Conservation (phyloP, 2,797 vertebrate genomes). For the Liparis tanakae region DNA sequence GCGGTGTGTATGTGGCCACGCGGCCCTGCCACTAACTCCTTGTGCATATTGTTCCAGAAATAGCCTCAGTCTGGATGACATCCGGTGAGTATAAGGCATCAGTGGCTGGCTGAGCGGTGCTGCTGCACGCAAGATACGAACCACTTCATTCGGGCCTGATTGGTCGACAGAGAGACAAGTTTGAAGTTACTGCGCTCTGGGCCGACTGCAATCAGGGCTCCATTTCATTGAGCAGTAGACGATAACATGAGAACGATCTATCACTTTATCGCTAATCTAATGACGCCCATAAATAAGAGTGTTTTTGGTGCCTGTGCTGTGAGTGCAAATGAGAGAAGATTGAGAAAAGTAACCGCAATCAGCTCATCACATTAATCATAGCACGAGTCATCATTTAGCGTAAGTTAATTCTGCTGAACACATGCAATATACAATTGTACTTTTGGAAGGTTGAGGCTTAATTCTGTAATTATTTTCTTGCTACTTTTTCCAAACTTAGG, state of each 20-base stretch:
- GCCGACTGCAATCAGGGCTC: constrained; percentile 36
- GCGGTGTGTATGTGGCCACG: constrained; percentile 62
- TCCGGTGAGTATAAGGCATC: constrained; percentile 91
- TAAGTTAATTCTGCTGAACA: constrained; percentile 24
- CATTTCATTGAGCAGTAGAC: constrained; percentile 20
- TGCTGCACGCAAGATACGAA: constrained; percentile 69
- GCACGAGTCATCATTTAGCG: constrained; percentile 33
- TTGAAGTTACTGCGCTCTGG: constrained; percentile 34
- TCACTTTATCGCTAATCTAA: constrained; percentile 26
- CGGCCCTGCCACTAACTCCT: constrained; percentile 83
- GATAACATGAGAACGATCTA: constrained; percentile 18
- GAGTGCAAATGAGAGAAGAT: constrained; percentile 39
- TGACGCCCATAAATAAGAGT: constrained; percentile 6
- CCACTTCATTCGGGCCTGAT: constrained; percentile 69
- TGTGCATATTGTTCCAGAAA: constrained; percentile 97
- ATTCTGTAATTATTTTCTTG: not conserved
- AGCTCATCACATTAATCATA: constrained; percentile 33
- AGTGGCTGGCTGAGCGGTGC: constrained; percentile 74
- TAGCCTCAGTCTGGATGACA: constrained; percentile 99
- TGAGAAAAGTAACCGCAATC: constrained; percentile 31
- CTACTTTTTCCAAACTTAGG: not conserved
- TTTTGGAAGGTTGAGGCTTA: constrained; percentile 2
- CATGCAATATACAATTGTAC: not conserved
- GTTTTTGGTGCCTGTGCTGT: constrained; percentile 38
- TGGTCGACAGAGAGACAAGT: constrained; percentile 55